Evolutionary conservation across 2,113 vertebrate genomes (phyloP), one percentile per base, ranked within the genome.

Genomic region (Falco punctatus): DNA sequence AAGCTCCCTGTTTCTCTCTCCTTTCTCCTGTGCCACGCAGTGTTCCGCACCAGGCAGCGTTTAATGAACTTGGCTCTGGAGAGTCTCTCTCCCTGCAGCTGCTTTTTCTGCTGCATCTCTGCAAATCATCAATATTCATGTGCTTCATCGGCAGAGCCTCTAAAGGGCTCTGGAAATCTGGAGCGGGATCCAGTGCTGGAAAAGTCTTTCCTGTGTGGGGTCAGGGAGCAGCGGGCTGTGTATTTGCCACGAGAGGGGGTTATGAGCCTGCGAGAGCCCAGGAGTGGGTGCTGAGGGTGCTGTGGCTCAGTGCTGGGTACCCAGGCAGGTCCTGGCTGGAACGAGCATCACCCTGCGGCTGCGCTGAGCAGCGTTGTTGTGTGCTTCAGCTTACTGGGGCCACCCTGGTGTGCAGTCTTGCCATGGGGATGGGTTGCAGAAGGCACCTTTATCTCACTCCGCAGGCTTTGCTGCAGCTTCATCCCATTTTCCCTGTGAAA

Each of bases 211-310:
- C 71, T 5, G 13, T 0, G 11, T 2, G 82, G 86, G 64, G 9
- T 67, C 46, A 1, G 55, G 67, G 91, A 83, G 82, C 46, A 28
- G 62, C 2, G 22, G 78, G 69, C 71, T 51, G 35, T 5, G 83
- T 0, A 28, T 2, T 92, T 93, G 92, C 96, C 93, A 83, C 84
- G 85, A 95, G 90, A 90, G 74, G 96, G 96, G 94, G 81, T 65
- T 80, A n/a, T 32, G 95, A 92, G 93, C 84, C 84, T 59, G 38
- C 30, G 5, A 49, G 81, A 85, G 21, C 70, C 69, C 13, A 1
- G 33, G 3, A 0, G 6, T 9, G 88, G 89, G 64, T 57, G 87
- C 92, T 6, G 87, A 30, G 91, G 71, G 62, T 91, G 62, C 87
- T 61, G 4, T 2, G 67, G 42, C 74, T 32, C 42, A 0, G 86